These are phyloP conservation scores for Anguilla marmorata DNA, from an alignment of 2,797 vertebrate species.

Conservation along the genomic window DNA sequence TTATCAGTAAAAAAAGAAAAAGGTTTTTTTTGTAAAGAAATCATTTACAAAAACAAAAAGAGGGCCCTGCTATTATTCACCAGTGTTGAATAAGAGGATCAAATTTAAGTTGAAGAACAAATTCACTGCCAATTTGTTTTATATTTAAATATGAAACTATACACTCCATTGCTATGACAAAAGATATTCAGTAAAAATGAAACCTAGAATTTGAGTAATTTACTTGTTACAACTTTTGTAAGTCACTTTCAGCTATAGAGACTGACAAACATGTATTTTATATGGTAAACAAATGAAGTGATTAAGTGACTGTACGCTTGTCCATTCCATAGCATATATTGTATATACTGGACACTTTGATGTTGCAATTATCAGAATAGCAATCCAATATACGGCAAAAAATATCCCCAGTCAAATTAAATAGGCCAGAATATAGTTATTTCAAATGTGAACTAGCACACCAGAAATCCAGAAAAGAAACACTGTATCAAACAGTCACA, in stretches of 20 bases:
- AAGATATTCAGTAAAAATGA: no score
- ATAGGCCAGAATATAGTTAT: not conserved
- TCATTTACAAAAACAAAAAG: not conserved
- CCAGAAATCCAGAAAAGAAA: not conserved
- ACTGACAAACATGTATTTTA: no score
- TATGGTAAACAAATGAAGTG: not conserved
- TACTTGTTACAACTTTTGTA: no score
- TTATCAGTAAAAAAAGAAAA: not conserved
- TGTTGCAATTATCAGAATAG: not conserved
- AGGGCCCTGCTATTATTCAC: not conserved
- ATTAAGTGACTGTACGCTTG: not conserved
- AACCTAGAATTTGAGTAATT: no score
- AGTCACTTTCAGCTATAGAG: no score
- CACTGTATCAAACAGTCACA: not conserved
- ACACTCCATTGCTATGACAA: not conserved
- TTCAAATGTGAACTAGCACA: not conserved
- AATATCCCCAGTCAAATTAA: not conserved
- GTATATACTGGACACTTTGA: not conserved
- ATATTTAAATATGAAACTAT: not conserved
- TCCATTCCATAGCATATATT: not conserved
- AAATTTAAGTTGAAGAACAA: not conserved
- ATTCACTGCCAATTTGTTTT: not conserved
- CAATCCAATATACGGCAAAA: not conserved
- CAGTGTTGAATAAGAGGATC: not conserved
- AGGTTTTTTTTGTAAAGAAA: not conserved